phyloP scores from a whole-genome alignment of 1,140 invertebrate species.

The Drosophila lini region DNA sequence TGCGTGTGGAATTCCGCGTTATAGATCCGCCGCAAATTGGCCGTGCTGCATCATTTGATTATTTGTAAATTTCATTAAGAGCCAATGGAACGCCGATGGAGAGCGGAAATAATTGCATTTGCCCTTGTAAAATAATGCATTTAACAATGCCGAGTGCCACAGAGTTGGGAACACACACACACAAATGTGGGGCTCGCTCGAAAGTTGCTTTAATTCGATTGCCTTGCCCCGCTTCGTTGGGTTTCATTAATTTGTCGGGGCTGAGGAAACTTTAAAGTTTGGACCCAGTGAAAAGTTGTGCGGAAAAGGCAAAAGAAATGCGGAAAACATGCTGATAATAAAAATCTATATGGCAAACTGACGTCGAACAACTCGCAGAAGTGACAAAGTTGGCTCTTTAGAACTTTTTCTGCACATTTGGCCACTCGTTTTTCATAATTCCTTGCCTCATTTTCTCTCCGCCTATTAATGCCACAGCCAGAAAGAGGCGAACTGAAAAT shows the following conservation, averaged over 20 bases:
- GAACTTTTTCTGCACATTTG: constrained; percentile 63
- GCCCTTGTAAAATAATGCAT: constrained; percentile 38
- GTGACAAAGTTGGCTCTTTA: constrained; percentile 55
- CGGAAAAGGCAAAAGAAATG: constrained; percentile 8
- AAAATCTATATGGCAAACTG: constrained; percentile 51
- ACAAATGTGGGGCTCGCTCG: too few species aligned
- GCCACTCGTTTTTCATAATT: constrained; percentile 66
- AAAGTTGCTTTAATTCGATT: constrained; percentile 41
- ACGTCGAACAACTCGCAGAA: constrained; percentile 57
- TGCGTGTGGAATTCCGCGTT: constrained; percentile 22
- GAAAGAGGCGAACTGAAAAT: constrained; percentile 33
- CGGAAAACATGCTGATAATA: constrained; percentile 42
- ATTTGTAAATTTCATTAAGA: constrained; percentile 66
- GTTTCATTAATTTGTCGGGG: constrained; percentile 18
- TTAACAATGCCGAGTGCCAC: constrained; percentile 21
- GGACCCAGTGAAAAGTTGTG: constrained; percentile 27
- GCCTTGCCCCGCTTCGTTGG: constrained; percentile 6
- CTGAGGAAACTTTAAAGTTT: constrained; percentile 36
- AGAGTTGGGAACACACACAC: constrained; percentile 1
- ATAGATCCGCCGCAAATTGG: constrained; percentile 49
- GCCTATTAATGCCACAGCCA: constrained; percentile 56
- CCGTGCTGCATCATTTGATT: constrained; percentile 61
- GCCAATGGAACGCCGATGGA: constrained; percentile 17
- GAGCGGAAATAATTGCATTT: constrained; percentile 47
- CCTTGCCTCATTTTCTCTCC: constrained; percentile 34